Evolutionary conservation across 1,140 invertebrate species (phyloP), one percentile per base, ranked within the genome.

Genomic region (Globodera ellingtonae): DNA sequence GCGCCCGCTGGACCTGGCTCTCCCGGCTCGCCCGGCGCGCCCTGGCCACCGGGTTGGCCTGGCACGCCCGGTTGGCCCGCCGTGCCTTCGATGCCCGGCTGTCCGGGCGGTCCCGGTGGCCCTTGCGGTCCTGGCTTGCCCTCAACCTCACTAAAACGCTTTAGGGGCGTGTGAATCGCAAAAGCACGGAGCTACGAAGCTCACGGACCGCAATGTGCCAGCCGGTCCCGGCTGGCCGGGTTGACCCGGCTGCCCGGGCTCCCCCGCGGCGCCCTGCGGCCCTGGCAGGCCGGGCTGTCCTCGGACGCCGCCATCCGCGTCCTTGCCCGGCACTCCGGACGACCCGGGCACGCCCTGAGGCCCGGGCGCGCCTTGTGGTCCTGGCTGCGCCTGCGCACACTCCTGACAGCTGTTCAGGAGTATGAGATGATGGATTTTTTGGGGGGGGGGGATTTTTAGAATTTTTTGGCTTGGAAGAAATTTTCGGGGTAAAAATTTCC

Each of bases 251-350:
- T 48, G 56, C 46, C 75, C 75, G 24, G 75, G 62, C 21, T 24
- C 13, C 24, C 75, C 75, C 5, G 75, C 15, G 15, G 75, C 50
- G 5, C 75, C 75, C 24, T 59, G 62, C 1, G 75, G 75, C n/a
- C 75, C 75, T 1, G 75, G 75, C 46, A 24, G 62, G 9, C 75
- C 75, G 69, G 75, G 75, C 46, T 62, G 50, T 15, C 75, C 75
- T 70, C 75, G 75, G 24, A 77, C 69, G 7, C 75, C 75, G 44
- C 75, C 75, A 46, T 77, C 75, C 48, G 81, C 59, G 35, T 81
- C 81, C 66, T 83, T 82, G 79, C 84, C 84, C 67, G 76, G 76
- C 59, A 71, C 75, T 21, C 83, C 82, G 72, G 84, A 75, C 71
- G 75, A 65, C 24, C 84, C 84, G 71, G 83, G 79, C 46, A 79